Conservation (phyloP, 1,140 invertebrate species). For the Dinoponera quadriceps region DNA sequence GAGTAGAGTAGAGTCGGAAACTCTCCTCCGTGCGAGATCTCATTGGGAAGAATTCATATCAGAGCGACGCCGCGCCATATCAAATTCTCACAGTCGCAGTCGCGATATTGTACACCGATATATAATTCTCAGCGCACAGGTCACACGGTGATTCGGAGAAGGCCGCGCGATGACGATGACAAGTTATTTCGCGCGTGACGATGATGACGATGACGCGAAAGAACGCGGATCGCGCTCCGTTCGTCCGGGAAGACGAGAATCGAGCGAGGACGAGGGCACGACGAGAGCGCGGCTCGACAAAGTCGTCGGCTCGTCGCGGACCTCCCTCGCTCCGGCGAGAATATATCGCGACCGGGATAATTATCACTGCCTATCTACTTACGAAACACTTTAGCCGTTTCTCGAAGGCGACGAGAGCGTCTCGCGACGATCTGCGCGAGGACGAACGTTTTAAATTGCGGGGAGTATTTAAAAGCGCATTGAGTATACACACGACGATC, state of each 20-base stretch:
- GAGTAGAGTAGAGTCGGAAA: no score
- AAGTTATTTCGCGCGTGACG: no score
- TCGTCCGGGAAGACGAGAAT: neutral
- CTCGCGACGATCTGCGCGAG: slow-evolving; percentile 65
- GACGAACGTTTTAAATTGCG: slow-evolving; percentile 22
- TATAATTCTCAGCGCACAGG: neutral
- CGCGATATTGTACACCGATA: slow-evolving; percentile 10
- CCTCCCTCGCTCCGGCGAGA: no score
- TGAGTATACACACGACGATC: slow-evolving; percentile 72
- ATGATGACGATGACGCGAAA: no score
- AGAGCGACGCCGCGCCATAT: slow-evolving; percentile 46
- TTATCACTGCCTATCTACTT: slow-evolving; percentile 37
- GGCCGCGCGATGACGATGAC: no score
- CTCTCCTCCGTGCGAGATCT: no score
- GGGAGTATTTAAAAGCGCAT: slow-evolving; percentile 62
- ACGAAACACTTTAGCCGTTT: slow-evolving; percentile 10
- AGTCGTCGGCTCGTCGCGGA: no score
- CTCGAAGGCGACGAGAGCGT: slow-evolving; percentile 46
- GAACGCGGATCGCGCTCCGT: neutral
- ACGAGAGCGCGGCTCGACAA: no score
- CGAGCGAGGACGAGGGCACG: slow-evolving; percentile 60
- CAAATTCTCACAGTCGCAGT: neutral
- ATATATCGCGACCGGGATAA: slow-evolving; percentile 69
- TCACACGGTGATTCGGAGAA: no score
- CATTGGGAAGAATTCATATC: slow-evolving; percentile 55